Base-by-base conservation (phyloP, 2,113 vertebrate species). In the Scortum barcoo region DNA sequence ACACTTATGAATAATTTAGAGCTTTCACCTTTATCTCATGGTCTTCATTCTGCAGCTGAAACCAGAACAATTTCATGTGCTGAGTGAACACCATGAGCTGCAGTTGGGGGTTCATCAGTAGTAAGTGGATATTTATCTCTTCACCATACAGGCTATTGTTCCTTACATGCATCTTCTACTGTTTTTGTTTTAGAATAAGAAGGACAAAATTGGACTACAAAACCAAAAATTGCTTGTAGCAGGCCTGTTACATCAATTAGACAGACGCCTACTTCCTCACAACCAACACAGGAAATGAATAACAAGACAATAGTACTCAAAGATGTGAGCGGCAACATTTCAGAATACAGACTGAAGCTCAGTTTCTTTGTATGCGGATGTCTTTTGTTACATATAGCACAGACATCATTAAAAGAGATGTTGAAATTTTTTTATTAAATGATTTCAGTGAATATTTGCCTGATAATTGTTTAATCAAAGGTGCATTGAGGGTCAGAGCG, bases 11-110 rank as follows among this genome's bases (percentile, higher is more conserved):
- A 53, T 67, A 24, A 48, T 81, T 74, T 28, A 30, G 14, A 61
- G 44, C 13, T 72, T 46, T 70, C 30, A 54, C 4, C 17, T 30
- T 33, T 36, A 24, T 56, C 36, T 12, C 40, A 48, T 67, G 60
- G 26, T 72, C 28, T 36, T 22, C 4, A 56, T 58, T 68, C 44
- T 60, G 62, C 19, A 58, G 28, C 51, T 58, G 51, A 24, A 72
- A 58, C 40, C 38, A 14, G 67, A 76, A 28, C 44, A 38, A 4
- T 19, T 36, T 54, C 3, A 10, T 68, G 40, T 30, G 12, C n/a
- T 56, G 20, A 40, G 48, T 69, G 46, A 62, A 42, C 1, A 75
- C 71, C 16, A 51, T 19, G 28, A 48, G 10, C 44, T 26, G 58
- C 9, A 4, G 38, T 14, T 10, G n/a, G 46, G 16, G 10, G 26